phyloP scores from a whole-genome alignment of 2,113 vertebrate species.

The Fulmarus glacialis region DNA sequence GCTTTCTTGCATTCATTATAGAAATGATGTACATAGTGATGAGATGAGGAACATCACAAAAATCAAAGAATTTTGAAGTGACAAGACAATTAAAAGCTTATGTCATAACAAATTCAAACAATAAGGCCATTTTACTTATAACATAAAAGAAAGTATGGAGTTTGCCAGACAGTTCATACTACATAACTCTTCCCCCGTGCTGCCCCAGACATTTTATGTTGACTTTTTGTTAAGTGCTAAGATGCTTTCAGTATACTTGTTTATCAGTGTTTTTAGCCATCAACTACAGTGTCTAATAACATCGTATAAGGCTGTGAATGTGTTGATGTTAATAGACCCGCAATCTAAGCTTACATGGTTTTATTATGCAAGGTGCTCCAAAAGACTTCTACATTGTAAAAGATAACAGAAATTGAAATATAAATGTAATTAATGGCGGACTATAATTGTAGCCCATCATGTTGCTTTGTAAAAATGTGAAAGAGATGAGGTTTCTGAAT shows the following conservation, averaged over 20 bases:
- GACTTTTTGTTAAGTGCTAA: not conserved
- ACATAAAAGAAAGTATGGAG: not conserved
- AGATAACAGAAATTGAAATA: not conserved
- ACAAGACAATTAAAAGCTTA: not conserved
- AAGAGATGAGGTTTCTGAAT: not conserved
- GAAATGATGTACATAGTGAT: not conserved
- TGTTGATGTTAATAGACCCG: not conserved
- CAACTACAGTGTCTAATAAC: not conserved
- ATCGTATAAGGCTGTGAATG: not conserved
- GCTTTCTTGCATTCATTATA: not conserved
- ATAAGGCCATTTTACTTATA: not conserved
- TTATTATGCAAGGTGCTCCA: not conserved
- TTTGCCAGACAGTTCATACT: not conserved
- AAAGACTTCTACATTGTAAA: not conserved
- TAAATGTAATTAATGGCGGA: not conserved
- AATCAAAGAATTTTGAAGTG: not conserved
- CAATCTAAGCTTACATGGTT: not conserved
- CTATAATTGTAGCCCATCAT: not conserved
- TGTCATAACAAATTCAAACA: not conserved
- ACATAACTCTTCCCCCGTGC: not conserved
- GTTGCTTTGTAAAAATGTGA: not conserved
- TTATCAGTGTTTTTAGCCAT: not conserved
- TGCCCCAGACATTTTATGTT: not conserved
- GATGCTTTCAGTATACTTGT: rapidly evolving
- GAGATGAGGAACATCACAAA: not conserved